These are phyloP conservation scores for Ahaetulla prasina DNA, from an alignment of 2,113 vertebrate genomes.

Conservation along the genomic window DNA sequence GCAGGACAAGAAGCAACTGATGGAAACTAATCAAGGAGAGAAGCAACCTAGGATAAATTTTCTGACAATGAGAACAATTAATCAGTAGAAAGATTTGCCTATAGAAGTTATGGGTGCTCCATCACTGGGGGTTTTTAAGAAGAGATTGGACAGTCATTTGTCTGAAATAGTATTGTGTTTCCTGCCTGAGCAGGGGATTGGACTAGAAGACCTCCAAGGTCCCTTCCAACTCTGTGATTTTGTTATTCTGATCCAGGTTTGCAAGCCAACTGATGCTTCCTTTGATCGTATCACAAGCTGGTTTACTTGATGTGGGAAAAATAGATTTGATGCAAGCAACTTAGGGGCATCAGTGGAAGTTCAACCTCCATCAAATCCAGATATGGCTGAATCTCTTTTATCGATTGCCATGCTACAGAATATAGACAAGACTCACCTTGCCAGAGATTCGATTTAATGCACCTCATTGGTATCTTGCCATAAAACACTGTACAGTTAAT, in stretches of 20 bases:
- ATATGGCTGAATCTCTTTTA: not conserved
- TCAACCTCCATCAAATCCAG: rapidly evolving
- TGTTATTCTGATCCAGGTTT: not conserved
- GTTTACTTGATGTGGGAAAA: not conserved
- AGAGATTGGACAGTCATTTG: not conserved
- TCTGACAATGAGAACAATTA: not conserved
- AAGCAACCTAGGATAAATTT: not conserved
- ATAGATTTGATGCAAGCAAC: not conserved
- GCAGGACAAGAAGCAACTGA: not conserved
- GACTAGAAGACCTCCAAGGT: not conserved
- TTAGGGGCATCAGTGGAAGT: rapidly evolving
- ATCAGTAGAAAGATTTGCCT: not conserved
- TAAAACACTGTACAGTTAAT: not conserved
- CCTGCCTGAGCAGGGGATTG: not conserved
- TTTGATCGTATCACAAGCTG: not conserved
- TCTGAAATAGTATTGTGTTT: not conserved
- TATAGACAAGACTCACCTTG: not conserved
- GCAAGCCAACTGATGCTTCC: not conserved
- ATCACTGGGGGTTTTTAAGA: not conserved
- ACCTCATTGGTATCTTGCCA: not conserved
- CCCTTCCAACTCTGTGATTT: not conserved
- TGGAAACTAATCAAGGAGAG: not conserved
- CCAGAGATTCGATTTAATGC: not conserved
- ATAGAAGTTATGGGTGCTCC: not conserved
- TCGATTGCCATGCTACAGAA: not conserved